phyloP scores from a whole-genome alignment of 2,113 vertebrate species.

The Trachemys scripta region DNA sequence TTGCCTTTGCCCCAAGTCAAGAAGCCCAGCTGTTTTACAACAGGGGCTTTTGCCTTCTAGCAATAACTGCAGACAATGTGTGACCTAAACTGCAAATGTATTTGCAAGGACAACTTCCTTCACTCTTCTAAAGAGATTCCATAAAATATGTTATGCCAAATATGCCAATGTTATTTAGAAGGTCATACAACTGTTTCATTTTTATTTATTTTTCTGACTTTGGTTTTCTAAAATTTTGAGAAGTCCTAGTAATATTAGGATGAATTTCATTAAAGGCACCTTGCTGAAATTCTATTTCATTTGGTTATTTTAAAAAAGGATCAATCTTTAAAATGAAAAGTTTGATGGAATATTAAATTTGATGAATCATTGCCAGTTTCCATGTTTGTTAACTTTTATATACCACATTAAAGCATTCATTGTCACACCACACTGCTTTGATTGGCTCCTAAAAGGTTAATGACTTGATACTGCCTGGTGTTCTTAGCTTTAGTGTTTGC shows the following conservation, averaged over 20 bases:
- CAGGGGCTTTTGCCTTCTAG: conserved; percentile 67
- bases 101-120: conserved; percentile 66
- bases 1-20: conserved; percentile 74
- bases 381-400: conserved; percentile 78
- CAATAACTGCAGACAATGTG: conserved; percentile 69
- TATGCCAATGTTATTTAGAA: conserved; percentile 57
- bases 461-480: conserved; percentile 72
- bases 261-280: conserved; percentile 38
- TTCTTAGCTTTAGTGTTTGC: conserved; percentile 64
- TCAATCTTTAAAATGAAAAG: conserved; percentile 75
- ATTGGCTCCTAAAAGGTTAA: conserved; percentile 83
- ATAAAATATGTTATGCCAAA: conserved; percentile 34
- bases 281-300: conserved; percentile 63
- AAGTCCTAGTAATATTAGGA: conserved; percentile 27
- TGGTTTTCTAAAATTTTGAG: conserved; percentile 27
- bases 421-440: conserved; percentile 81
- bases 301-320: conserved; percentile 53
- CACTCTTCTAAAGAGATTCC: conserved; percentile 55
- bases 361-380: conserved; percentile 80
- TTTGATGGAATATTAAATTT: conserved; percentile 82
- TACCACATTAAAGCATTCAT: conserved; percentile 81
- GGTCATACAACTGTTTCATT: conserved; percentile 35
- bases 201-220: conserved; percentile 51
- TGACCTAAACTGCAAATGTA: conserved; percentile 70
- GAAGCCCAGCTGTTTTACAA: conserved; percentile 76